Conservation (phyloP, 1,140 invertebrate species). For the Ericerus pela region DNA sequence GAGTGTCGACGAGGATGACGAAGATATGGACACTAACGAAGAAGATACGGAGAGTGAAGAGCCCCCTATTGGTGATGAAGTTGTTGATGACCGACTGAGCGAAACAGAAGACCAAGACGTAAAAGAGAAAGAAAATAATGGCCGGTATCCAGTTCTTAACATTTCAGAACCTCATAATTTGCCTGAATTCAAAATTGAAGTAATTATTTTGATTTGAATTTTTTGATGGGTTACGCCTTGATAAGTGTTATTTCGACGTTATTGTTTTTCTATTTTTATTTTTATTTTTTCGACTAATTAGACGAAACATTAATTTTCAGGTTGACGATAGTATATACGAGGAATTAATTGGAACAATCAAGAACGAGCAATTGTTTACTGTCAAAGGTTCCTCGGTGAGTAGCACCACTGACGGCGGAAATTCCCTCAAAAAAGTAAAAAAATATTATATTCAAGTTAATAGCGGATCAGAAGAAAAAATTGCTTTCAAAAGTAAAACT, state of each 20-base stretch:
- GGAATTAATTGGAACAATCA: background rate
- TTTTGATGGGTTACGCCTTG: background rate
- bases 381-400: background rate
- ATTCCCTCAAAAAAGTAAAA: background rate
- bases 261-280: no score
- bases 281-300: no score
- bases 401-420: background rate
- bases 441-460: conserved; percentile 1
- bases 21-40: background rate
- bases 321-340: conserved; percentile 4
- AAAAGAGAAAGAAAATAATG: background rate
- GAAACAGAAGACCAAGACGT: background rate
- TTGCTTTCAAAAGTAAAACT: background rate
- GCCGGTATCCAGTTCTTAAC: background rate
- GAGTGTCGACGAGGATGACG: background rate
- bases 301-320: background rate
- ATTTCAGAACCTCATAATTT: background rate
- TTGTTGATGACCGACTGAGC: background rate
- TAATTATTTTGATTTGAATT: background rate
- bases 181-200: conserved; percentile 4
- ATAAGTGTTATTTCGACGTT: background rate
- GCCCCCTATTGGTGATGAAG: background rate
- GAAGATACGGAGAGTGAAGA: background rate
- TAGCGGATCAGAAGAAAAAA: background rate
- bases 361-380: background rate